Evolutionary conservation across 2,888 invertebrate genomes (phyloP).

Genomic region (Calliphora vomitoria): DNA sequence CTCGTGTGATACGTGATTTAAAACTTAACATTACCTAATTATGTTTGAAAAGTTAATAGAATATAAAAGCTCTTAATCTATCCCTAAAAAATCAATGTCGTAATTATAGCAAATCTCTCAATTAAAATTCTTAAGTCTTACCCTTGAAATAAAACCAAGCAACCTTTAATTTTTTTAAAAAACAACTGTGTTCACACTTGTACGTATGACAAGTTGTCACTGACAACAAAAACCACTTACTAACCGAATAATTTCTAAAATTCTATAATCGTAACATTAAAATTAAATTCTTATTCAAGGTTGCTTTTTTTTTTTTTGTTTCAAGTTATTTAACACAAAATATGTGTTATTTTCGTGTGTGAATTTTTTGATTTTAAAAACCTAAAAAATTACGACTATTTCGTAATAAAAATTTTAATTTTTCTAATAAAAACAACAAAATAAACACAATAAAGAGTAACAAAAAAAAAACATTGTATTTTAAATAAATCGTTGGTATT

Average conservation of each 20-base stretch:
- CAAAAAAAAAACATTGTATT: not conserved
- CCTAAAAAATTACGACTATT: not conserved
- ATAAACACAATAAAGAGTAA: too few relatives aligned
- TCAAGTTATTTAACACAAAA: not conserved
- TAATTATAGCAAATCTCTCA: too few relatives aligned
- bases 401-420: slow-evolving; percentile 20
- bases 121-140: too few relatives aligned
- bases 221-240: not conserved
- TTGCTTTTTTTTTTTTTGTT: not conserved
- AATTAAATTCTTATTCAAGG: slow-evolving; percentile 21
- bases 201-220: not conserved
- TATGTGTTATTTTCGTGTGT: slow-evolving; percentile 5
- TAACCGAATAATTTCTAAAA: not conserved
- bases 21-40: too few relatives aligned
- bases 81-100: too few relatives aligned
- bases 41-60: too few relatives aligned
- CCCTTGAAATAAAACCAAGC: too few relatives aligned
- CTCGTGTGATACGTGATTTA: too few relatives aligned
- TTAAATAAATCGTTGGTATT: slow-evolving; percentile 13
- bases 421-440: slow-evolving; percentile 12
- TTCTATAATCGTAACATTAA: slow-evolving; percentile 6
- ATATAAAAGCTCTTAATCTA: too few relatives aligned
- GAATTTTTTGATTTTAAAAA: not conserved
- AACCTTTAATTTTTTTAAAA: too few relatives aligned
- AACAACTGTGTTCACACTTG: not conserved